These are phyloP conservation scores for Lutra lutra DNA, from an alignment of 2,797 vertebrate species.

Conservation along the genomic window DNA sequence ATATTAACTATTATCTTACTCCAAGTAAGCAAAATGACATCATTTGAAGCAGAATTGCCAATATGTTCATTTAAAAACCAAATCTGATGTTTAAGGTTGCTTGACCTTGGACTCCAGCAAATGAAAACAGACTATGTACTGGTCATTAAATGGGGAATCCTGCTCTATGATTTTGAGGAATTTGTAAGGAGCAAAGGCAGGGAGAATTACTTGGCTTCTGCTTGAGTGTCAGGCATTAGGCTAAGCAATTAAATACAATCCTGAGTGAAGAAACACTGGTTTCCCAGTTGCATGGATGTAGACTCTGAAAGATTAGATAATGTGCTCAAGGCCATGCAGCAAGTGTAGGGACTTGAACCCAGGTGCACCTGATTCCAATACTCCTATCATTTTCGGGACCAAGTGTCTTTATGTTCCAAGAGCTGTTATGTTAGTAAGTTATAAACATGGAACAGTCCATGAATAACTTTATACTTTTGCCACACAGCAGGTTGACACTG, in stretches of 20 bases:
- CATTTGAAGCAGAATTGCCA: constrained; percentile 12
- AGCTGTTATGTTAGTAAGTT: neutral
- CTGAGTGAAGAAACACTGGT: neutral
- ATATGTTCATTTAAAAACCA: neutral
- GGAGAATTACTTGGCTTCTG: neutral
- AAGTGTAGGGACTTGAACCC: neutral
- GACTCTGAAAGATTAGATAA: neutral
- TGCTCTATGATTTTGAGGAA: neutral
- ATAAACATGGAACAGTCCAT: neutral
- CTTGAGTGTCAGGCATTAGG: too few relatives aligned
- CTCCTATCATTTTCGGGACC: neutral
- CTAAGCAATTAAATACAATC: neutral
- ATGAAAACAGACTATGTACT: neutral
- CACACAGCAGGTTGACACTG: neutral
- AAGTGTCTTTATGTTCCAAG: neutral
- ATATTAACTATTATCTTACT: constrained; percentile 17
- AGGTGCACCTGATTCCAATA: neutral
- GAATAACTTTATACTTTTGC: neutral
- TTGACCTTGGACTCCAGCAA: constrained; percentile 25
- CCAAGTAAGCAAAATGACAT: neutral
- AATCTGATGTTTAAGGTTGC: constrained; percentile 5
- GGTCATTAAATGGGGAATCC: neutral
- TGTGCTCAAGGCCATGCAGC: neutral
- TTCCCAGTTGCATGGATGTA: neutral
- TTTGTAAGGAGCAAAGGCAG: neutral